Evolutionary conservation across 2,797 vertebrate species (phyloP).

Genomic region (Hyperoplus lanceolatus): DNA sequence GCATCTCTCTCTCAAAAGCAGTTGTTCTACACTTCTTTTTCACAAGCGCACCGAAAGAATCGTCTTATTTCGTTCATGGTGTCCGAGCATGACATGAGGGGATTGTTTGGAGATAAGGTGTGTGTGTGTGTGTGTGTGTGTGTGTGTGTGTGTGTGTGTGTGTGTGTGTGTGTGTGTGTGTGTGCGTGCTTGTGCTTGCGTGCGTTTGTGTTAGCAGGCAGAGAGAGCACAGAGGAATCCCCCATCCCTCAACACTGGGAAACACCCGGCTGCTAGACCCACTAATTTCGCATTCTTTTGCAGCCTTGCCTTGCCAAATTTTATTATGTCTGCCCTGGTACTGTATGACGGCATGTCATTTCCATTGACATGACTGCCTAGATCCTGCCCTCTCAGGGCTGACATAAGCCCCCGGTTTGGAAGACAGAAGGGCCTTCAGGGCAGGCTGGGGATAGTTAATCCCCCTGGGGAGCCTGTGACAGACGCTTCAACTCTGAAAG

Average conservation of each 20-base stretch:
- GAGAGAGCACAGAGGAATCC: conserved; percentile 43
- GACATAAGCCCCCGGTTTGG: conserved; percentile 7
- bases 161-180: not conserved
- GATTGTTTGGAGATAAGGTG: conserved; percentile 38
- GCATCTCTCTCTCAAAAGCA: not conserved
- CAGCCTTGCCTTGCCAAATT: conserved; percentile 22
- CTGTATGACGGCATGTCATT: conserved; percentile 3
- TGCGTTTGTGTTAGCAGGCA: too few species aligned
- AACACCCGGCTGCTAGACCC: conserved; percentile 22
- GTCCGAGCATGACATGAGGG: conserved; percentile 35
- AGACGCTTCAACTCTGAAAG: conserved; percentile 18
- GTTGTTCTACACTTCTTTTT: not conserved
- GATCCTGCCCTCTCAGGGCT: not conserved
- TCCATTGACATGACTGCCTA: conserved; percentile 1
- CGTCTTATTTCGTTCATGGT: conserved; percentile 1
- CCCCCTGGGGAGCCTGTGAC: not conserved
- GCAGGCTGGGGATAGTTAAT: not conserved
- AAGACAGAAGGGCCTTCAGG: conserved; percentile 9
- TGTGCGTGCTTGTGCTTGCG: not conserved
- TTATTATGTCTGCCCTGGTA: not conserved
- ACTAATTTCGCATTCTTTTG: conserved; percentile 28
- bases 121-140: conserved; percentile 7
- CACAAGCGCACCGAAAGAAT: not conserved
- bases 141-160: conserved; percentile 11
- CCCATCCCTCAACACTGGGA: conserved; percentile 33